These are phyloP conservation scores for Oreochromis aureus DNA, from an alignment of 2,113 vertebrate species.

Conservation along the genomic window DNA sequence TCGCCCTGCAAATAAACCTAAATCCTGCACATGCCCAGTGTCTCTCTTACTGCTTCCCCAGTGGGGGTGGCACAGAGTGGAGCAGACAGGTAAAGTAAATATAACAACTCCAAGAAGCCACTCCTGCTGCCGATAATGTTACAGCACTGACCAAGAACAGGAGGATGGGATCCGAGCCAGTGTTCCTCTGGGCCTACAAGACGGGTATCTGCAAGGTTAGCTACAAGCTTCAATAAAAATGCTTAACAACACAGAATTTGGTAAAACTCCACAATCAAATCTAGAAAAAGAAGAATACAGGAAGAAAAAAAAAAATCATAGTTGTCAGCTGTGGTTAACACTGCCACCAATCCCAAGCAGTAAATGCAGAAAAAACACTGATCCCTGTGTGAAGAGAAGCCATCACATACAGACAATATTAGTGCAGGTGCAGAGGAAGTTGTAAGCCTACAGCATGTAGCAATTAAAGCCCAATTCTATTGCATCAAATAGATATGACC, in stretches of 20 bases:
- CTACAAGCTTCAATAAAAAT: background rate
- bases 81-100: background rate
- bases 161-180: background rate
- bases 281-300: background rate
- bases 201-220: background rate
- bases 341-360: background rate
- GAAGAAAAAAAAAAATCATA: background rate
- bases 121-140: background rate
- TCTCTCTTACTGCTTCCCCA: background rate
- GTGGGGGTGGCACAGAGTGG: background rate
- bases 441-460: constrained; percentile 16
- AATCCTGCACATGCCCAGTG: background rate
- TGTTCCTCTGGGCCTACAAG: background rate
- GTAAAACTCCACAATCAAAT: background rate
- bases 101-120: background rate
- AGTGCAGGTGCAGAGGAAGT: constrained; percentile 20
- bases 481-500: constrained; percentile 34
- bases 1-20: background rate
- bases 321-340: background rate
- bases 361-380: background rate
- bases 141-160: background rate
- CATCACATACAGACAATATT: background rate
- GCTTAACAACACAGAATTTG: background rate
- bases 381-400: background rate
- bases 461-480: constrained; percentile 24